Percentiles rank a stretch among this genome's conserved stretches.
Evolutionary conservation across 1,140 invertebrate genomes (phyloP).

Genomic region (Drosophila mayri): DNA sequence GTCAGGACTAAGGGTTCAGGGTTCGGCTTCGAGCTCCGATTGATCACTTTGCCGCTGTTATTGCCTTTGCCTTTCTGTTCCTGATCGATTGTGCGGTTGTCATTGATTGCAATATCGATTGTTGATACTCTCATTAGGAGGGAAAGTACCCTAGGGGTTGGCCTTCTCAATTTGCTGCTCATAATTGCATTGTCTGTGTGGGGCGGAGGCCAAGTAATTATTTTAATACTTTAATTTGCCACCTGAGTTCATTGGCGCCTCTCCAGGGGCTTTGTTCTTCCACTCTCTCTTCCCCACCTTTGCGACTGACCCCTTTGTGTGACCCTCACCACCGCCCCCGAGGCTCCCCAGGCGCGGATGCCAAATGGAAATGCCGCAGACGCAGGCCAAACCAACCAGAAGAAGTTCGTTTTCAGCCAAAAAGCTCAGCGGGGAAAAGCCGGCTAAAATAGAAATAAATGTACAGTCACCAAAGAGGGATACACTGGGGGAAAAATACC

Average conservation of each 20-base stretch:
- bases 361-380: conserved; percentile 66
- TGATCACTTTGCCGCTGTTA: conserved; percentile 64
- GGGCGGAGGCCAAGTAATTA: conserved; percentile 54
- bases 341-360: conserved; percentile 39
- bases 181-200: conserved; percentile 75
- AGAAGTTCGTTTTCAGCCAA: conserved; percentile 61
- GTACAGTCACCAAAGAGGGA: conserved; percentile 40
- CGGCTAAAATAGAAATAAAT: conserved; percentile 37
- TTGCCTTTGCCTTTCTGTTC: conserved; percentile 14
- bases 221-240: conserved; percentile 80
- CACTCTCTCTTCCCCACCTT: not conserved
- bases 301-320: conserved; percentile 35
- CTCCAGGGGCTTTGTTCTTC: conserved; percentile 8
- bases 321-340: conserved; percentile 8
- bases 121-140: conserved; percentile 59
- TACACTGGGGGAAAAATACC: not conserved
- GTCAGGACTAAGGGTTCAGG: conserved; percentile 30
- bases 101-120: conserved; percentile 58
- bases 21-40: conserved; percentile 48
- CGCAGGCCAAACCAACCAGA: conserved; percentile 54
- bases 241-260: conserved; percentile 72
- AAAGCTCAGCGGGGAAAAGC: conserved; percentile 29
- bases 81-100: conserved; percentile 74
- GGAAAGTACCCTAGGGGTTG: conserved; percentile 13
- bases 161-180: conserved; percentile 63